Base-by-base conservation (phyloP, 2,113 vertebrate species). In the Zonotrichia leucophrys region DNA sequence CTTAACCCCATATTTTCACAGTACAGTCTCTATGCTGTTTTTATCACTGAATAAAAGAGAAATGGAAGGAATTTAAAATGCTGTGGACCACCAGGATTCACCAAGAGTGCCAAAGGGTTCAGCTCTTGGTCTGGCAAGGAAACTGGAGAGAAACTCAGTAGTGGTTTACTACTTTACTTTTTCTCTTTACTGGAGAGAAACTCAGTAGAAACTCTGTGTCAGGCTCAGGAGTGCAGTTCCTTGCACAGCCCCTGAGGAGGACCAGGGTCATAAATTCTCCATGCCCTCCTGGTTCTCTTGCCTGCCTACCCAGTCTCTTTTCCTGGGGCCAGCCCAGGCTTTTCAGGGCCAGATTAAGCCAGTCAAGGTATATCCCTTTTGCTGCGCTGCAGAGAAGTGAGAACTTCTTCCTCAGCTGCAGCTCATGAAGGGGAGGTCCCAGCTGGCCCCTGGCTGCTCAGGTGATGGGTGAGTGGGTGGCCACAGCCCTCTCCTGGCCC, bases 1-100 rank as follows among this genome's bases (percentile, higher is more conserved):
- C 24, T 94, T 97, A 92, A 95, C 73, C 50, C 66, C 42, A 4
- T 35, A 35, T 83, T 90, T 90, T 92, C 75, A 67, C 35, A 79
- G 35, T 39, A 37, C 6, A 8, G 7, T 76, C 25, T 50, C 46
- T 2, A 0, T 75, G 25, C 19, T 70, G n/a, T 0, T 53, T 67
- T 67, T 68, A 46, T 83, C 31, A 58, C 50, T 62, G 12, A 8
- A 37, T 62, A 49, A 20, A 25, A 16, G 44, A 47, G 10, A 4
- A 12, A 39, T 2, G 0, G 13, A 22, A 19, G 21, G 17, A 11
- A 52, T 39, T 94, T 47, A 31, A 87, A 83, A 69, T 90, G 27
- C 47, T 58, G 4, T 69, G 28, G 27, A 50, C 30, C 52, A 5
- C 56, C 46, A 35, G 58, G 28, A 60, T 31, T 64, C 13, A 53